Evolutionary conservation across 1,140 invertebrate species (phyloP), one percentile per base, ranked within the genome.

Genomic region (Zeugodacus cucurbitae): DNA sequence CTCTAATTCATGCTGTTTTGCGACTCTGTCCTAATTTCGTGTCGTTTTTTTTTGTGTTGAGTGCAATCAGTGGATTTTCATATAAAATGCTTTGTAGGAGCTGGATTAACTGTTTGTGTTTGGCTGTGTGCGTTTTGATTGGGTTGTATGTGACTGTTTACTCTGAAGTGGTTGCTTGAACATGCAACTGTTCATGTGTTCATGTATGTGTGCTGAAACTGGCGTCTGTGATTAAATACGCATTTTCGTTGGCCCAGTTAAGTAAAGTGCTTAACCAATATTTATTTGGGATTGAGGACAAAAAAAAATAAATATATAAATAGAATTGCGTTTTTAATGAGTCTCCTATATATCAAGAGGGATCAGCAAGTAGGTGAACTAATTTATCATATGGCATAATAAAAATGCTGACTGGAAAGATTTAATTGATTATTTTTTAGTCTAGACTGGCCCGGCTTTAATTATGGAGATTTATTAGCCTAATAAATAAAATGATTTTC

Each of bases 161-260:
- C 67, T 74, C 67, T 32, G n/a, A 37, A 82, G 22, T 82, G 74
- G 41, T 82, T 29, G 58, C 26, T 62, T 62, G n/a, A 62, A 62
- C 58, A 62, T 62, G n/a, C 26, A 82, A 48, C 34, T 20, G 48
- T 0, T 8, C 17, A 17, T 59, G 5, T 8, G 58, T 7, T 3
- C 10, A 41, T 82, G 74, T 74, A 20, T 29, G 41, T 48, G 44
- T 29, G 44, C 41, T 82, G 29, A 82, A 82, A 26, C 44, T 82
- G 44, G 41, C 74, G 41, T 48, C 44, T 14, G 14, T 82, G 74
- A 82, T 54, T 82, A 82, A 82, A 48, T 82, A 82, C 74, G 44
- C 74, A 82, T 82, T 82, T 82, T 82, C 41, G n/a, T 82, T 82
- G 74, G 74, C 74, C 37, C 41, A 82, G 74, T 82, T 48, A 48